Base-by-base conservation (phyloP, 2,888 invertebrate genomes). In the Hemaris fuciformis region DNA sequence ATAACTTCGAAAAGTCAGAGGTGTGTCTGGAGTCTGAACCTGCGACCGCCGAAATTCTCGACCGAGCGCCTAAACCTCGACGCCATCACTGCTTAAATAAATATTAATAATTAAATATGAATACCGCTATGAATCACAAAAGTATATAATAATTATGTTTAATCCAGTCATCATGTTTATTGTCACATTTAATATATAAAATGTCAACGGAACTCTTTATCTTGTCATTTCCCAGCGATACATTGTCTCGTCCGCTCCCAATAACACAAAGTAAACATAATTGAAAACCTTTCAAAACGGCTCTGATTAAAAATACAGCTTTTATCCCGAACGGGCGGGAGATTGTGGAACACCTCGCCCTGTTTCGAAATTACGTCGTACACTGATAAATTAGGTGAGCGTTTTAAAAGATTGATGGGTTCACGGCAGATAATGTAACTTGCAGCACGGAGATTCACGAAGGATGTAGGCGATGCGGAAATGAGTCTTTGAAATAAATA, bases 291-390 rank as follows among this genome's bases (percentile, higher is more conserved):
- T 53, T 53, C 53, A 53, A 31, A 31, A 27, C 18, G 43, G 53
- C 53, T 53, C 53, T 53, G 31, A 53, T 53, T 31, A 53, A 53
- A 53, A 53, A 53, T 48, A 27, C 10, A 53, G 53, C 27, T 18
- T 53, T 53, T 31, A 31, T 46, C 46, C 13, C 46, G 46, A 38
- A 10, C 38, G 46, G 45, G 22, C 45, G 22, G 46, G 46, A 46
- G n/a, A 46, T 53, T 53, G n/a, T 4, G 53, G 27, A 53, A 53
- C 53, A 18, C 53, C 53, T 53, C 53, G 31, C 53, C 15, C 18
- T 5, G 31, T 53, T 53, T 27, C 31, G 31, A 53, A 25, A 53
- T 53, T 53, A 18, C 31, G 18, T 31, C 53, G 53, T 53, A 31
- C 53, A 31, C 8, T 53, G 53, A 53, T 53, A 53, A 53, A 53